phyloP scores from a whole-genome alignment of 2,113 vertebrate genomes.

The Eurypyga helias region DNA sequence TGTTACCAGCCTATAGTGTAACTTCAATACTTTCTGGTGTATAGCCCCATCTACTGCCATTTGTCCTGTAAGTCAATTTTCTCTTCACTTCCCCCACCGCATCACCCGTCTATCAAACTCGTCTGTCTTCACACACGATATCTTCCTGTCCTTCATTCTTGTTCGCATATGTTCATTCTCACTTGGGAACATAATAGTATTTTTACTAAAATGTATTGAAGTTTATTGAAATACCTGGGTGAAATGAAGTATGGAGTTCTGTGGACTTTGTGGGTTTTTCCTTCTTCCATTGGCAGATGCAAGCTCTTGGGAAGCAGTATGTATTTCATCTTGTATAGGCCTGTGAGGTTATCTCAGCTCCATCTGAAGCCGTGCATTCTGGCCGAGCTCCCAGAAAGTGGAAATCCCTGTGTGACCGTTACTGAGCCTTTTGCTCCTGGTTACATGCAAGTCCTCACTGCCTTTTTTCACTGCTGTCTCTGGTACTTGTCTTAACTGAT shows the following conservation, averaged over 20 bases:
- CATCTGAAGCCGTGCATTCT: background rate
- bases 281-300: background rate
- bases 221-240: background rate
- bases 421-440: background rate
- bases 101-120: background rate
- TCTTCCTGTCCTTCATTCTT: background rate
- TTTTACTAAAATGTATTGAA: background rate
- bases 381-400: background rate
- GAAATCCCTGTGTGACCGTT: background rate
- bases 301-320: background rate
- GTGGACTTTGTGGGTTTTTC: background rate
- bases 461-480: background rate
- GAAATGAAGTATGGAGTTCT: background rate
- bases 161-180: background rate
- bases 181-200: background rate
- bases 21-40: background rate
- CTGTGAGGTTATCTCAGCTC: background rate
- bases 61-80: background rate
- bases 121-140: background rate
- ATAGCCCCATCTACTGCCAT: background rate
- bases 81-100: accelerated
- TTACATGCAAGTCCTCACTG: background rate
- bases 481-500: background rate
- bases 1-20: background rate
- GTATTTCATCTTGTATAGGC: background rate